phyloP scores from a whole-genome alignment of 1,140 invertebrate genomes.

The Conopomorpha cramerella region DNA sequence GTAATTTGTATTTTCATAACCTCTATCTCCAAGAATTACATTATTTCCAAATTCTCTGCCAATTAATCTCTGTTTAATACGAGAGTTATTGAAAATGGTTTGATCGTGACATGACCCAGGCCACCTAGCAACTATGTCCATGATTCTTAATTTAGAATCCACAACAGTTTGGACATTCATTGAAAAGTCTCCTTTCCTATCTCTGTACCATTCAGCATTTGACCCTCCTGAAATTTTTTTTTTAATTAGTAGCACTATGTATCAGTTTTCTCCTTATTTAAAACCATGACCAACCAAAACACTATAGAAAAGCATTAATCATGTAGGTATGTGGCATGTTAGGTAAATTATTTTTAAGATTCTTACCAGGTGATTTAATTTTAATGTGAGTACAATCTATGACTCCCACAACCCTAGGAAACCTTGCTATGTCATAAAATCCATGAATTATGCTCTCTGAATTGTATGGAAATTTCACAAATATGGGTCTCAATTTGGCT shows the following conservation, averaged over 20 bases:
- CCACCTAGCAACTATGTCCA: conserved; percentile 23
- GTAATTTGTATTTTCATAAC: neutral
- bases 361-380: conserved; percentile 14
- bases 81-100: conserved; percentile 14
- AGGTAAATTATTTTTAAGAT: neutral
- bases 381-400: conserved; percentile 20
- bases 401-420: conserved; percentile 4
- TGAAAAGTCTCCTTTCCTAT: conserved; percentile 6
- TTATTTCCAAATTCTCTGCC: neutral
- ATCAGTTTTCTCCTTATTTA: neutral
- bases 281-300: no score
- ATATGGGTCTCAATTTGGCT: conserved; percentile 5
- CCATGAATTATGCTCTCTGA: neutral
- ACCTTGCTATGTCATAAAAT: conserved; percentile 11
- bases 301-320: no score
- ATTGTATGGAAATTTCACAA: conserved; percentile 10
- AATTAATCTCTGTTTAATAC: neutral
- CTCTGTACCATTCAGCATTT: conserved; percentile 20
- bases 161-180: conserved; percentile 29
- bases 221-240: conserved; percentile 4
- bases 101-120: conserved; percentile 27
- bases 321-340: neutral
- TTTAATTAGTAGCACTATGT: neutral
- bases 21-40: neutral
- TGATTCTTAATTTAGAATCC: conserved; percentile 17